Evolutionary conservation across 2,797 vertebrate species (phyloP).

Genomic region (Micropoecilia bifurca): DNA sequence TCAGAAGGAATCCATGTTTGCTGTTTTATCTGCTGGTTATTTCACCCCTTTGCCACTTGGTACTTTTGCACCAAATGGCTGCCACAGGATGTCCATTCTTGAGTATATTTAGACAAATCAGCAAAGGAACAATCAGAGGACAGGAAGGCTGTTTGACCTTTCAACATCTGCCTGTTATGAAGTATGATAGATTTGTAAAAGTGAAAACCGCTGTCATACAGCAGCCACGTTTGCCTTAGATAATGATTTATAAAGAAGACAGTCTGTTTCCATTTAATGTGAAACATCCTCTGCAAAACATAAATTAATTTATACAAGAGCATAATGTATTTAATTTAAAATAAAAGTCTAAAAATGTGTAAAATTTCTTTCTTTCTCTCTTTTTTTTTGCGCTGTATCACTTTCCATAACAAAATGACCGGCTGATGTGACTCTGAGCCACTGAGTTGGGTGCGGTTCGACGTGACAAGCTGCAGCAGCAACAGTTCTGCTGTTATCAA

Average conservation of each 20-base stretch:
- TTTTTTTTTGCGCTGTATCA: not conserved
- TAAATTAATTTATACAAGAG: not conserved
- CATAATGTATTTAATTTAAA: not conserved
- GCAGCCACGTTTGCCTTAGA: not conserved
- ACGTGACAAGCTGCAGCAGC: not conserved
- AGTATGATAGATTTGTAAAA: slow-evolving; percentile 1
- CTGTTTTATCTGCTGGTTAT: not conserved
- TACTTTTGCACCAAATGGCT: not conserved
- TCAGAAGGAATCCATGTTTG: not conserved
- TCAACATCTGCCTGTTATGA: not conserved
- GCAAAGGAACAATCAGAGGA: not conserved
- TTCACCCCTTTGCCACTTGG: not conserved
- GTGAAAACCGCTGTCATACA: not conserved
- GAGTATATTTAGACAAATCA: not conserved
- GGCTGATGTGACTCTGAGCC: not conserved
- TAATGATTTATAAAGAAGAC: not conserved
- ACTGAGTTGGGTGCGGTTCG: not conserved
- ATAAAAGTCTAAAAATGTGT: not conserved
- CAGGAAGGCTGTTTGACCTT: not conserved
- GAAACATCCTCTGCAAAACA: not conserved
- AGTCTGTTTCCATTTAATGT: not conserved
- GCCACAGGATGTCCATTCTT: not conserved
- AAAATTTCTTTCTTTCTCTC: not conserved
- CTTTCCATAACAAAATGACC: not conserved
- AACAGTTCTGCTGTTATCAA: not conserved